Conservation (phyloP, 1,140 invertebrate species). For the Acromyrmex echinatior region DNA sequence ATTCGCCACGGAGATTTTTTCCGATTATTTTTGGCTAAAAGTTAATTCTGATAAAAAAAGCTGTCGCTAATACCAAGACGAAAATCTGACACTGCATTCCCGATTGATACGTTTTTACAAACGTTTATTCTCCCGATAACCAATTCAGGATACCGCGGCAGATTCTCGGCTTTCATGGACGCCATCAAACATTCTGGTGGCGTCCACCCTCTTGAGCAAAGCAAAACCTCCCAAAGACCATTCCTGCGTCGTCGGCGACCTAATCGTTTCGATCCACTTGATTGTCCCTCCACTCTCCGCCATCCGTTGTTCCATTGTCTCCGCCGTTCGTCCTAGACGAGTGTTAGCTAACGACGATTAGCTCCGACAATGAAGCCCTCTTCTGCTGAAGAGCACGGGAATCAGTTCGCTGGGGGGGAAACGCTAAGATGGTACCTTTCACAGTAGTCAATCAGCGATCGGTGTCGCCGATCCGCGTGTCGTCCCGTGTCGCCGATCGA, state of each 20-base stretch:
- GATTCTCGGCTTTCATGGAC: conserved; percentile 14
- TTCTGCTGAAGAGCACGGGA: conserved; percentile 1
- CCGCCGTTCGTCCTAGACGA: conserved; percentile 41
- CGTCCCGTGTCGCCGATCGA: conserved; percentile 47
- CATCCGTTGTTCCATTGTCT: conserved; percentile 34
- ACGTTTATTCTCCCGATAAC: not conserved
- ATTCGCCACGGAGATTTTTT: not conserved
- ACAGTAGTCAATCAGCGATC: conserved; percentile 65
- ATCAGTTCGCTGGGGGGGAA: conserved; percentile 1
- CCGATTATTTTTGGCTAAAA: not conserved
- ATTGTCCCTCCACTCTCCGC: conserved; percentile 32
- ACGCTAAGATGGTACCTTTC: conserved; percentile 30
- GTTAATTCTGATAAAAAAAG: conserved; percentile 1
- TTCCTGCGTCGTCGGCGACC: conserved; percentile 45
- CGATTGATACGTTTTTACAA: conserved; percentile 21
- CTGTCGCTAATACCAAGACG: not conserved
- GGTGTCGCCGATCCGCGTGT: conserved; percentile 29
- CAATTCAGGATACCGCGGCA: conserved; percentile 3
- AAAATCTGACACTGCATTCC: not conserved
- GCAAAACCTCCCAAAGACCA: conserved; percentile 47
- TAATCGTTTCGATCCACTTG: conserved; percentile 64
- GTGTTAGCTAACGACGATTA: too few species aligned
- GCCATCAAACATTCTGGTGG: conserved; percentile 36
- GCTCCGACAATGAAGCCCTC: conserved; percentile 53
- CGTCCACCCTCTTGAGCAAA: conserved; percentile 18